Conservation (phyloP, 2,888 invertebrate genomes). For the Leucania comma region DNA sequence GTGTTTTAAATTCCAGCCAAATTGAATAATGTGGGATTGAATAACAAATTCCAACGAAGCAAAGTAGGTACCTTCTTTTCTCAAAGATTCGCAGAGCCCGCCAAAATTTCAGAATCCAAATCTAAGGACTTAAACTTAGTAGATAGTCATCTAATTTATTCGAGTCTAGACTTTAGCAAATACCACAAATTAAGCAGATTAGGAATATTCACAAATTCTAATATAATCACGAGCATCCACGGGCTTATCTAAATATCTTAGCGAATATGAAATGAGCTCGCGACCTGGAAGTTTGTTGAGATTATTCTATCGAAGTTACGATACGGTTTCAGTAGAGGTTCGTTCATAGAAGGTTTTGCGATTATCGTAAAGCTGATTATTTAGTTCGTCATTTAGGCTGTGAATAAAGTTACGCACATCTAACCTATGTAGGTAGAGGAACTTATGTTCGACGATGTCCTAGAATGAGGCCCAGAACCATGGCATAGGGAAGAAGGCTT, state of each 20-base stretch:
- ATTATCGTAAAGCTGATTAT: background rate
- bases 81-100: too few relatives aligned
- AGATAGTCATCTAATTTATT: slow-evolving; percentile 34
- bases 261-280: slow-evolving; percentile 51
- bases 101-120: background rate
- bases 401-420: too few relatives aligned
- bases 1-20: background rate
- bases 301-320: slow-evolving; percentile 29
- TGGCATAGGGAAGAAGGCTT: too few relatives aligned
- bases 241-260: slow-evolving; percentile 44
- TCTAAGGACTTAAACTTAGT: background rate
- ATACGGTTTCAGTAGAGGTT: background rate
- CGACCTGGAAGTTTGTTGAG: slow-evolving; percentile 31
- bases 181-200: slow-evolving; percentile 39
- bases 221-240: slow-evolving; percentile 23
- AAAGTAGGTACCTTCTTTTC: too few relatives aligned
- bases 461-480: too few relatives aligned
- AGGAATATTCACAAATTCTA: slow-evolving; percentile 30
- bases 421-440: too few relatives aligned
- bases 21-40: background rate
- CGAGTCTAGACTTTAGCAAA: slow-evolving; percentile 23
- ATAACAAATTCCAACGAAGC: background rate
- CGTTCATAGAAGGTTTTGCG: slow-evolving; percentile 10
- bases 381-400: background rate
- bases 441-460: too few relatives aligned